These are phyloP conservation scores for Hyposoter didymator DNA, from an alignment of 2,888 invertebrate species.

Conservation along the genomic window DNA sequence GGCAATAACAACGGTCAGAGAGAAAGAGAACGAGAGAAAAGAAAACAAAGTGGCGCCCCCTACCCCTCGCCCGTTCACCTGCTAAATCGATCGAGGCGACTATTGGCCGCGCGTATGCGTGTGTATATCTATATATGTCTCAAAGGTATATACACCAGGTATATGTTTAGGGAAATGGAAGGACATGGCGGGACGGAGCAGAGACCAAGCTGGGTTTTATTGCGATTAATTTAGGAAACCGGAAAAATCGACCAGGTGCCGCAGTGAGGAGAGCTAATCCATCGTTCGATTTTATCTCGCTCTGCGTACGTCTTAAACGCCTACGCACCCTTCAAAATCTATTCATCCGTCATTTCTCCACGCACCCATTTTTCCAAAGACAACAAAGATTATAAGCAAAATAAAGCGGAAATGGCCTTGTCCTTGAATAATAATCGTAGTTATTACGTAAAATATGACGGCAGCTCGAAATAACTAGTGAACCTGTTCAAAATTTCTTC, in stretches of 20 bases:
- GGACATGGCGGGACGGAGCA: conserved; percentile 14
- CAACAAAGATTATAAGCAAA: conserved; percentile 23
- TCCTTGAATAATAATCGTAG: background rate
- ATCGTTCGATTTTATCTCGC: conserved; percentile 9
- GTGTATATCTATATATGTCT: background rate
- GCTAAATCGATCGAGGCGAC: conserved; percentile 58
- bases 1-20: conserved; percentile 16
- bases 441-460: conserved; percentile 2
- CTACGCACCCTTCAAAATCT: conserved; percentile 1
- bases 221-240: conserved; percentile 11
- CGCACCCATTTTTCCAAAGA: background rate
- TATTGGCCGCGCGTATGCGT: background rate
- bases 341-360: background rate
- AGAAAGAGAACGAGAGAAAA: conserved; percentile 17
- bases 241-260: conserved; percentile 49
- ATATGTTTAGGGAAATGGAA: background rate
- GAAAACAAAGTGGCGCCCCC: conserved; percentile 47
- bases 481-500: background rate
- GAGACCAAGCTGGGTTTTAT: conserved; percentile 18
- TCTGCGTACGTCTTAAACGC: background rate
- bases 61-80: conserved; percentile 49
- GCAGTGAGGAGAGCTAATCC: conserved; percentile 12
- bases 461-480: background rate
- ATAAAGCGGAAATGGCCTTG: background rate
- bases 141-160: background rate